Percentiles rank a stretch among this genome's conserved stretches.
Evolutionary conservation across 1,140 invertebrate species (phyloP).

Genomic region (Cotesia glomerata): DNA sequence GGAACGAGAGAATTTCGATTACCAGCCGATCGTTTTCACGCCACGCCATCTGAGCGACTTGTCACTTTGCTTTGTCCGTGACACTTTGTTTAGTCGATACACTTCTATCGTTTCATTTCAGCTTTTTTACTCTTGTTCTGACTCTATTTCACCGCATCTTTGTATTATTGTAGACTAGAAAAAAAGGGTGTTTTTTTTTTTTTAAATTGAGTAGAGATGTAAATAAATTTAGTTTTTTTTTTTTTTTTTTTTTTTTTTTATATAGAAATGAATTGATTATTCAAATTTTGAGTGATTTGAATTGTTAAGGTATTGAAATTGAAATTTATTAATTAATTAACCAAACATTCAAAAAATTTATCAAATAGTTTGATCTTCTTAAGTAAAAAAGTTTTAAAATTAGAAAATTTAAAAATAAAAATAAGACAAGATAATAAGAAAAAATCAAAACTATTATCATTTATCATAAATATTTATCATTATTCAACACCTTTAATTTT

Average conservation of each 20-base stretch:
- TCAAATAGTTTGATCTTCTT: no score
- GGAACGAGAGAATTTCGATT: slow-evolving; percentile 39
- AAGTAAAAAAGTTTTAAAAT: neutral
- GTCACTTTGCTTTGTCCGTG: slow-evolving; percentile 45
- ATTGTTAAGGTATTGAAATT: no score
- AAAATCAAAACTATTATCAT: neutral
- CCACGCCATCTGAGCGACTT: slow-evolving; percentile 40
- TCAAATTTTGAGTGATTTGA: no score
- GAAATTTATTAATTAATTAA: no score
- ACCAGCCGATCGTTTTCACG: slow-evolving; percentile 45
- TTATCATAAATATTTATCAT: neutral
- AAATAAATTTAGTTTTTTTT: no score
- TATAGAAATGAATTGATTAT: no score
- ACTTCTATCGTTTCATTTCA: neutral
- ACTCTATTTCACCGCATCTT: neutral
- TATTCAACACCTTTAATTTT: slow-evolving; percentile 1
- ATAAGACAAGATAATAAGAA: no score
- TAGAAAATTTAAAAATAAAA: neutral
- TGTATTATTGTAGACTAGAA: no score
- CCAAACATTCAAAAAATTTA: no score
- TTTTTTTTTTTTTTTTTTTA: no score
- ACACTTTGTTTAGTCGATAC: slow-evolving; percentile 57
- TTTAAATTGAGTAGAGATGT: no score
- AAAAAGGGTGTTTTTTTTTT: no score
- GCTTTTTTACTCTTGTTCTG: neutral